phyloP scores from a whole-genome alignment of 1,140 invertebrate species.

The Zaprionus davidi region DNA sequence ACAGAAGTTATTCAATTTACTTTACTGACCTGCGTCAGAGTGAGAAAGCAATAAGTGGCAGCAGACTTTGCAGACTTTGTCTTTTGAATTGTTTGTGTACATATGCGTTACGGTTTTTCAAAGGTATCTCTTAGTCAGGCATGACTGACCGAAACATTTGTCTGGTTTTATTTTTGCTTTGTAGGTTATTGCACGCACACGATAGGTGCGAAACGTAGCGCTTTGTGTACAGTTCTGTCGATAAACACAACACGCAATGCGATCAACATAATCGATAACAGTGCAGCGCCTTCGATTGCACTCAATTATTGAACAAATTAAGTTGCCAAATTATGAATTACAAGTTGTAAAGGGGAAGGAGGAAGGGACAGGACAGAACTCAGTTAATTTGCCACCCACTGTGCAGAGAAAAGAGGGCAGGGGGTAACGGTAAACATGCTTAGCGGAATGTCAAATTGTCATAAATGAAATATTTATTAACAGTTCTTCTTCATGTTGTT shows the following conservation, averaged over 20 bases:
- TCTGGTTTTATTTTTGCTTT: constrained; percentile 17
- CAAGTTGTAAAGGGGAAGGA: neutral
- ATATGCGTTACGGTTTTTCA: too few species aligned
- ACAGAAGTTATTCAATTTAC: too few species aligned
- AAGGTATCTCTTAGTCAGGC: too few species aligned
- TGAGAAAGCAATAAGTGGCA: too few species aligned
- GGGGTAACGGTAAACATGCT: constrained; percentile 25
- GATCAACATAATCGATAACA: constrained; percentile 20
- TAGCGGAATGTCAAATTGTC: constrained; percentile 61
- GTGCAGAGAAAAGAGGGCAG: neutral
- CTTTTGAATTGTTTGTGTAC: too few species aligned
- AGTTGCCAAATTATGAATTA: constrained; percentile 50
- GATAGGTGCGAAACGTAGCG: neutral
- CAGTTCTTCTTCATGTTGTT: constrained; percentile 19
- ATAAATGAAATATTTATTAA: constrained; percentile 76
- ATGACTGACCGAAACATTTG: too few species aligned
- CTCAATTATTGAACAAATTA: constrained; percentile 38
- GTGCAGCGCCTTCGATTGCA: constrained; percentile 20
- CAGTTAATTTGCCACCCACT: constrained; percentile 12
- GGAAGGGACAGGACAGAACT: neutral
- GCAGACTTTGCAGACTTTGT: fast-evolving
- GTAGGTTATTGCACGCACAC: constrained; percentile 55
- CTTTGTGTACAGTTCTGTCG: neutral
- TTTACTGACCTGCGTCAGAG: too few species aligned
- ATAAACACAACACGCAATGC: constrained; percentile 4